These are phyloP conservation scores for Darevskia nairensis DNA, from an alignment of 2,797 vertebrate genomes.

Conservation along the genomic window DNA sequence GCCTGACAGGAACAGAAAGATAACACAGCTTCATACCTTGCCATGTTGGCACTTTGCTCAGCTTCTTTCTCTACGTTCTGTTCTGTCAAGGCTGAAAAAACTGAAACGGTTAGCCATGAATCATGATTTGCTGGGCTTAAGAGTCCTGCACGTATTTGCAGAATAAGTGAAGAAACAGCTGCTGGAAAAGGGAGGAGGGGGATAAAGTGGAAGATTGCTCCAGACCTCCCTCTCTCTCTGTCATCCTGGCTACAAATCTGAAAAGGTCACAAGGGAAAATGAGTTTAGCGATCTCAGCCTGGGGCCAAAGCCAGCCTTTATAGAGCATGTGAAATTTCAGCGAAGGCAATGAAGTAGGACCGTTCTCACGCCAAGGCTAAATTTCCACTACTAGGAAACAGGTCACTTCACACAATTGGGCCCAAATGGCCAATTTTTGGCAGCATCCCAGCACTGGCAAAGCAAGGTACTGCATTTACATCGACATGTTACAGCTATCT, in stretches of 20 bases:
- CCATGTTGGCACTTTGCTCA: slow-evolving; percentile 36
- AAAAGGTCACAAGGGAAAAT: slow-evolving; percentile 71
- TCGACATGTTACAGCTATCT: slow-evolving; percentile 4
- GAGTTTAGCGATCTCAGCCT: slow-evolving; percentile 55
- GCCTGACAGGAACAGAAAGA: slow-evolving; percentile 20
- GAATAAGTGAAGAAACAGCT: slow-evolving; percentile 61
- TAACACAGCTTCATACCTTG: slow-evolving; percentile 26
- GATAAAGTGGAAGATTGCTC: slow-evolving; percentile 53
- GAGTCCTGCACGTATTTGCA: slow-evolving; percentile 59
- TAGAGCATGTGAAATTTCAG: slow-evolving; percentile 45
- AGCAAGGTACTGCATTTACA: slow-evolving; percentile 26
- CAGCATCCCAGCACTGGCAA: not conserved
- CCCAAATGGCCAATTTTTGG: slow-evolving; percentile 23
- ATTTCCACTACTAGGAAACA: slow-evolving; percentile 31
- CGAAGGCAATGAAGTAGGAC: slow-evolving; percentile 32
- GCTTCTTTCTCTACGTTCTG: slow-evolving; percentile 53
- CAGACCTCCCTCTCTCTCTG: slow-evolving; percentile 55
- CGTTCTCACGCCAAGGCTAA: slow-evolving; percentile 21
- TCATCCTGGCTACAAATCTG: slow-evolving; percentile 61
- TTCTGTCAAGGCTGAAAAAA: slow-evolving; percentile 51
- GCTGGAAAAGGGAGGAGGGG: slow-evolving; percentile 44
- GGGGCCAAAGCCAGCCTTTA: slow-evolving; percentile 55
- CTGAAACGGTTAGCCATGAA: slow-evolving; percentile 55
- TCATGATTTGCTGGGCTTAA: slow-evolving; percentile 63
- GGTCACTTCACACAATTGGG: slow-evolving; percentile 30